Conservation (phyloP, 2,113 vertebrate genomes). For the Camelus bactrianus region DNA sequence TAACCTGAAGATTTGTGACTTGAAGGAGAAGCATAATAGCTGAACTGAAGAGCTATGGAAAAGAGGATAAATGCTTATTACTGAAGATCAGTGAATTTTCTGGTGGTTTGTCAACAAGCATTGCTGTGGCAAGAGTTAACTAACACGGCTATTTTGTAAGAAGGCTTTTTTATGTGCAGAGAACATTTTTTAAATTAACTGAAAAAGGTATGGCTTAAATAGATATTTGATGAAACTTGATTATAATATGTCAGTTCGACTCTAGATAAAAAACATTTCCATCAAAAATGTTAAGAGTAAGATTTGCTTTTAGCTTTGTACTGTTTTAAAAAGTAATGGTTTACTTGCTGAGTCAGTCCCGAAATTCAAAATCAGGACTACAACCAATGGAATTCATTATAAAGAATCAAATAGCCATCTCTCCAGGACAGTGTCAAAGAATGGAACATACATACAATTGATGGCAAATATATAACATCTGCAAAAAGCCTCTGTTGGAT, state of each 20-base stretch:
- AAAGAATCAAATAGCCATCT: background rate
- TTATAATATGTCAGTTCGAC: background rate
- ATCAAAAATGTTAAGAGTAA: background rate
- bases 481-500: background rate
- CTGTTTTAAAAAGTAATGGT: background rate
- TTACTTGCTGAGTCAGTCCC: background rate
- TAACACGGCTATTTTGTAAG: background rate
- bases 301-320: background rate
- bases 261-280: background rate
- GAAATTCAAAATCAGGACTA: background rate
- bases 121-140: background rate
- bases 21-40: background rate
- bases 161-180: background rate
- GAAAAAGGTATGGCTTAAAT: background rate
- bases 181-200: background rate
- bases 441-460: fast-evolving
- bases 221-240: background rate
- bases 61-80: background rate
- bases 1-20: background rate
- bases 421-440: background rate
- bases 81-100: background rate
- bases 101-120: background rate
- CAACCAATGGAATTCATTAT: background rate
- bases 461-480: background rate
- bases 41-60: background rate